phyloP scores from a whole-genome alignment of 2,113 vertebrate species.

The Elephantulus edwardii region DNA sequence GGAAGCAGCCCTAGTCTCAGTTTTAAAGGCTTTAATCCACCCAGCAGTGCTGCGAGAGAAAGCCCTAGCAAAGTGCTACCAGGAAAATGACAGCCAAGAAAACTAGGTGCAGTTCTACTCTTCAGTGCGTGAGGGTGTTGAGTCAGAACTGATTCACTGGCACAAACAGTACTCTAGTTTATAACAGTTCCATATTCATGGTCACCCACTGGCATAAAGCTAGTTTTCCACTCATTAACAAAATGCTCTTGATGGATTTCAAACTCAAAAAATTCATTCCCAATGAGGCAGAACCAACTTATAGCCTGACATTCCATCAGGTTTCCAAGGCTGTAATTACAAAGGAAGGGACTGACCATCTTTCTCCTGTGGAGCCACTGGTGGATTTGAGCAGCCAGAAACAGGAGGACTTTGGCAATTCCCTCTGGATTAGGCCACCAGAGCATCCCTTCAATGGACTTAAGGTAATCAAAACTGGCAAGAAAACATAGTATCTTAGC shows the following conservation, averaged over 20 bases:
- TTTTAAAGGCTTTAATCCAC: background rate
- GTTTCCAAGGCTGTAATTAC: no score
- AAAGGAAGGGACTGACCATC: no score
- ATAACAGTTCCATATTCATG: no score
- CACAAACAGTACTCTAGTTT: background rate
- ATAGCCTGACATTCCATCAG: no score
- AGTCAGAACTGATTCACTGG: background rate
- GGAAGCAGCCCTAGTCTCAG: fast-evolving
- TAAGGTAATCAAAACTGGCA: background rate
- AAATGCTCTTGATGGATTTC: background rate
- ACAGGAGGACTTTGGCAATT: no score
- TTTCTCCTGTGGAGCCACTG: no score
- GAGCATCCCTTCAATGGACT: no score
- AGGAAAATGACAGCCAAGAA: background rate
- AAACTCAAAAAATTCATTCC: no score
- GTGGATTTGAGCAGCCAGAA: no score
- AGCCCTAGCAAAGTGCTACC: background rate
- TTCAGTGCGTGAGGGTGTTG: background rate
- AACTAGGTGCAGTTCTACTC: background rate
- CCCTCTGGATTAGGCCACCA: no score
- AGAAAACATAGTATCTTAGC: background rate
- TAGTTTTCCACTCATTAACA: background rate
- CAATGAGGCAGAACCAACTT: no score
- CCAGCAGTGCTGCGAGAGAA: background rate
- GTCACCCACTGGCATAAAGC: background rate